These are phyloP conservation scores for Drosophila aff. DNA, from an alignment of 1,140 invertebrate genomes.

Conservation along the genomic window DNA sequence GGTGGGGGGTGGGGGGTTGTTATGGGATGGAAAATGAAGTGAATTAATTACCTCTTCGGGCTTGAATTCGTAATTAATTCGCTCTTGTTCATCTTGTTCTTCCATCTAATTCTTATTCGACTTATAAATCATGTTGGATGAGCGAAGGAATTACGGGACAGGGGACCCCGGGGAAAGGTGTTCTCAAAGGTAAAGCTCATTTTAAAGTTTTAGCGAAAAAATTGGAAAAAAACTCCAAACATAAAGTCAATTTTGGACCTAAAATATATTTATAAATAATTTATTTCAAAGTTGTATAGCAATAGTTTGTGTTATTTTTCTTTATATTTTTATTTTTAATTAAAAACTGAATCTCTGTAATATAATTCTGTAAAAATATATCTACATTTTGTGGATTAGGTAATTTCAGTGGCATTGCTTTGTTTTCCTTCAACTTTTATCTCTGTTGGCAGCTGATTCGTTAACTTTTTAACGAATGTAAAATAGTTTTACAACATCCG, in stretches of 20 bases:
- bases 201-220: conserved; percentile 11
- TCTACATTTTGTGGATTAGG: background rate
- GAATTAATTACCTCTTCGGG: conserved; percentile 59
- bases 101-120: conserved; percentile 30
- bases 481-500: conserved; percentile 17
- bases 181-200: conserved; percentile 9
- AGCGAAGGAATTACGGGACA: conserved; percentile 23
- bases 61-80: conserved; percentile 61
- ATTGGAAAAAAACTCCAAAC: background rate
- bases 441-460: background rate
- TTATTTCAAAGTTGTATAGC: background rate
- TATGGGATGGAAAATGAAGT: conserved; percentile 41
- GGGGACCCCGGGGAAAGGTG: conserved; percentile 8
- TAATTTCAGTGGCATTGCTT: background rate
- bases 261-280: background rate
- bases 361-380: background rate
- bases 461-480: conserved; percentile 26
- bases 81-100: conserved; percentile 33
- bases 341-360: background rate
- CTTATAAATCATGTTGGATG: conserved; percentile 50
- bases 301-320: background rate
- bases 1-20: background rate
- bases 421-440: background rate
- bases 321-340: background rate
- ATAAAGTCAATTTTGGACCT: too few species aligned